These are phyloP conservation scores for Mylabris sibirica DNA, from an alignment of 2,888 invertebrate genomes.

Conservation along the genomic window DNA sequence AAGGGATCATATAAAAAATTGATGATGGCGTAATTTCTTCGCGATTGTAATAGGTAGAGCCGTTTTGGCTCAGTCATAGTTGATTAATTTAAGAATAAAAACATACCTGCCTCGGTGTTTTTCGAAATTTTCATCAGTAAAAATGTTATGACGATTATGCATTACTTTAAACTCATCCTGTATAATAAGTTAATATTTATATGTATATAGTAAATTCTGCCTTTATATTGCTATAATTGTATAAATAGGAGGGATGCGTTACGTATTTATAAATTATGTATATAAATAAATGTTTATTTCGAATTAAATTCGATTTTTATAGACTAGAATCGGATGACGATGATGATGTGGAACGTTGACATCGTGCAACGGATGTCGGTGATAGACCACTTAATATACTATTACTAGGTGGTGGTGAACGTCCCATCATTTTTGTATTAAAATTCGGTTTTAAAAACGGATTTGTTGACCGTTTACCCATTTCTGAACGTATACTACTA, in stretches of 20 bases:
- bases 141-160: too few species aligned
- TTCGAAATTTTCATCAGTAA: too few species aligned
- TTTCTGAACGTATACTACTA: slow-evolving; percentile 59
- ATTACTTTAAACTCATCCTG: too few species aligned
- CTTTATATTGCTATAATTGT: slow-evolving; percentile 18
- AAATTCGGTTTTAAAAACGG: slow-evolving; percentile 60
- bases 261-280: slow-evolving; percentile 42
- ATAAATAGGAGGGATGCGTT: slow-evolving; percentile 40
- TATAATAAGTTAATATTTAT: too few species aligned
- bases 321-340: slow-evolving; percentile 59
- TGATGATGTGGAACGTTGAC: slow-evolving; percentile 47
- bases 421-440: slow-evolving; percentile 56
- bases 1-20: too few species aligned
- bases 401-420: slow-evolving; percentile 66
- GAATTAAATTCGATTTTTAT: slow-evolving; percentile 40
- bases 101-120: too few species aligned
- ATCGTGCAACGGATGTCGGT: slow-evolving; percentile 62
- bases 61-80: too few species aligned
- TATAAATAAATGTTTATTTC: slow-evolving; percentile 12
- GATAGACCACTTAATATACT: slow-evolving; percentile 66
- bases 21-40: too few species aligned
- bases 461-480: slow-evolving; percentile 52
- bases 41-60: too few species aligned
- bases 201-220: background rate
- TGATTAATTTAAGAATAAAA: too few species aligned